phyloP scores from a whole-genome alignment of 2,888 invertebrate genomes.

The Pemphredon lugubris region DNA sequence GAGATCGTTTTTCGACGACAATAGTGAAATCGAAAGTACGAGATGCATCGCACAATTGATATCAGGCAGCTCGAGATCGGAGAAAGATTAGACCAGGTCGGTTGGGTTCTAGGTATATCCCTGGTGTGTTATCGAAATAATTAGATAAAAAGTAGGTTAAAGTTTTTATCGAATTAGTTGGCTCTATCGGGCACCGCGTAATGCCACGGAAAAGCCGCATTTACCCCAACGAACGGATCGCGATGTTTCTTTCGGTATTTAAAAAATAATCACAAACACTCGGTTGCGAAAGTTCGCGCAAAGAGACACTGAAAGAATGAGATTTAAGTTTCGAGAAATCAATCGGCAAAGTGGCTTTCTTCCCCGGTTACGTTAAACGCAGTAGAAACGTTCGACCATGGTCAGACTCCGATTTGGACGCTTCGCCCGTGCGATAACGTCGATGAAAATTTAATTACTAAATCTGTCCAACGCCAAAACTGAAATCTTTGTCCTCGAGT shows the following conservation, averaged over 20 bases:
- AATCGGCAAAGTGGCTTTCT: no score
- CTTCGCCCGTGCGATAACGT: no score
- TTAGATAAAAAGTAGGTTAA: slow-evolving; percentile 24
- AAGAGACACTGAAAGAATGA: background rate
- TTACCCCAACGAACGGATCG: slow-evolving; percentile 12
- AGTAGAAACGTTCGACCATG: background rate
- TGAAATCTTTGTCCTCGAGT: no score
- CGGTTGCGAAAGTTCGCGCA: no score
- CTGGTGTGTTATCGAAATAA: slow-evolving; percentile 14
- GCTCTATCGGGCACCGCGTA: slow-evolving; percentile 9
- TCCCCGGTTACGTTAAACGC: slow-evolving; percentile 1
- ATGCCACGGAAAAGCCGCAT: slow-evolving; percentile 3
- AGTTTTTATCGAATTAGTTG: slow-evolving; percentile 24
- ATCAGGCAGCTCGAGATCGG: background rate
- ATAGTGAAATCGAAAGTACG: background rate
- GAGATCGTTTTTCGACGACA: background rate
- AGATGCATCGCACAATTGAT: no score
- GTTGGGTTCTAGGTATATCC: background rate
- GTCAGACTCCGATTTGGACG: slow-evolving; percentile 1
- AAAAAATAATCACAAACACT: background rate
- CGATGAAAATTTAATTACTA: no score
- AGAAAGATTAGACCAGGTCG: background rate
- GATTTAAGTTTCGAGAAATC: background rate
- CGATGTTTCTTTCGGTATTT: background rate
- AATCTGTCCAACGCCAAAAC: no score